Base-by-base conservation (phyloP, 2,888 invertebrate genomes). In the Drosophila suboccidentalis region DNA sequence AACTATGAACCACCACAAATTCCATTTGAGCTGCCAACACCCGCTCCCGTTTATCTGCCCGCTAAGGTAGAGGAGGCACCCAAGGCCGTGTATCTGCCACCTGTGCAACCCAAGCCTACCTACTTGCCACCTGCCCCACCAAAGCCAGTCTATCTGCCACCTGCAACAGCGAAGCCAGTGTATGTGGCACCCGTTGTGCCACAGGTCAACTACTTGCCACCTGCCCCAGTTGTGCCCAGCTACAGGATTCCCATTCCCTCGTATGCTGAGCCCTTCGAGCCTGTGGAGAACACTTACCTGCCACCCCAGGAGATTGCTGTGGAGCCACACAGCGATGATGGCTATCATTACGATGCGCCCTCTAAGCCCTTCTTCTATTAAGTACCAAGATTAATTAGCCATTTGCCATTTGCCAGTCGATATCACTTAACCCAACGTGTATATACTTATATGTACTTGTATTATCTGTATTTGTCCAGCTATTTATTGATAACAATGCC, bases 231-330 rank as follows among this genome's bases (percentile, higher is more conserved):
- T 3, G 57, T 62, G 19, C 75, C 78, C 43, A 73, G 39, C 47
- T 90, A 63, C 61, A 84, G 78, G 58, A 90, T 91, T 38, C 91
- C 90, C n/a, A 90, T 91, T 46, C 91, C 90, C 4, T 90, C 91
- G 3, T 91, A 91, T 50, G 91, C 91, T 11, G 91, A 80, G 8
- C 91, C 91, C 0, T 66, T 91, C 53, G 90, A 90, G 54, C 84
- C 87, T 5, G 22, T 22, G 22, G 67, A 74, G 13, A 74, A 71
- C 59, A 62, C 43, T 4, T 88, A 90, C 36, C 53, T 88, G 75
- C 90, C 90, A 6, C 88, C 88, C 5, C 75, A 76, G 69, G 78
- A 90, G 53, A 15, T 72, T 9, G 29, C 8, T 29, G 54, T 76
- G 11, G 88, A 80, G 68, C 62, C 84, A 13, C 75, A 87, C 53